Percentiles rank a stretch among this genome's conserved stretches.
Conservation (phyloP, 2,113 vertebrate genomes). For the Tamias sibiricus region DNA sequence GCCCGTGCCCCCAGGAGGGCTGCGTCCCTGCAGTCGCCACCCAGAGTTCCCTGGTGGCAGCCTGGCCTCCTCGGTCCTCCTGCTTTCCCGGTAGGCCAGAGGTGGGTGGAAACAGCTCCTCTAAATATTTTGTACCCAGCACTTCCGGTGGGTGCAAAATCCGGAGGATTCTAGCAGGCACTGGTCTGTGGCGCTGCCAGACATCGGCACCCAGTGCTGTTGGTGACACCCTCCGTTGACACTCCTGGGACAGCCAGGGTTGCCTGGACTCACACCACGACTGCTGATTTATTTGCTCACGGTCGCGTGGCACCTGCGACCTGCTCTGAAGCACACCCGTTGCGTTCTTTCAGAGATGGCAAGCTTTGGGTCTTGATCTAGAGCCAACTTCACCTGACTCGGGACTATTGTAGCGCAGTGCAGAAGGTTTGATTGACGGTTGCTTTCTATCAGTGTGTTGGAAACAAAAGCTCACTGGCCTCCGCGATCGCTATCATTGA, state of each 20-base stretch:
- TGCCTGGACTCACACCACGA: background rate
- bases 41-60: too few species aligned
- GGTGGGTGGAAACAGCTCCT: background rate
- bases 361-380: background rate
- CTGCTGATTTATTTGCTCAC: rapidly evolving
- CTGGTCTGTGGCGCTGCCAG: too few species aligned
- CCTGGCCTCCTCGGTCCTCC: too few species aligned
- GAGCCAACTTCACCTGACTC: background rate
- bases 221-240: background rate
- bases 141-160: too few species aligned
- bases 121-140: rapidly evolving
- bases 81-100: too few species aligned
- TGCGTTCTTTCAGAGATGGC: background rate
- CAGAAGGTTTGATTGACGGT: background rate
- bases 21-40: rapidly evolving
- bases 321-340: background rate
- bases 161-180: too few species aligned
- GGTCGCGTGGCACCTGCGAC: background rate
- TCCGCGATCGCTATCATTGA: background rate
- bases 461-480: background rate
- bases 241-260: too few species aligned
- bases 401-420: background rate
- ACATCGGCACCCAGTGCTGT: background rate
- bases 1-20: background rate
- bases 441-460: too few species aligned